Evolutionary conservation across 2,888 invertebrate species (phyloP).

Genomic region (Drosophila mulleri): DNA sequence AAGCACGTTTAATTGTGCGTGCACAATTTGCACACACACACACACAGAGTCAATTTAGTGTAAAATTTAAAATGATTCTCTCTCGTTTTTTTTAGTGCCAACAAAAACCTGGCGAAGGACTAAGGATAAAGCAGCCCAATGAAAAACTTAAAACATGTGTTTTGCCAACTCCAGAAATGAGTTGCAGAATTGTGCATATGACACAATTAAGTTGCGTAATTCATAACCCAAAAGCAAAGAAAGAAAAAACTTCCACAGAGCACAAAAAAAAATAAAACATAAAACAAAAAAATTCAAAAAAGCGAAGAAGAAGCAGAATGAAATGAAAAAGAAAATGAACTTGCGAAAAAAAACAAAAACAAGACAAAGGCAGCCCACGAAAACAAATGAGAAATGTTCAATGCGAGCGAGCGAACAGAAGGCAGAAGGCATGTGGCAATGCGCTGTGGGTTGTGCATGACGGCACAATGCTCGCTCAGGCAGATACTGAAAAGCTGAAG

Average conservation of each 20-base stretch:
- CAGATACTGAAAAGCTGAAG: neutral
- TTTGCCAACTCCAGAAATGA: constrained; percentile 52
- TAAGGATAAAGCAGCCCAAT: constrained; percentile 29
- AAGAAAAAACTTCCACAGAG: constrained; percentile 2
- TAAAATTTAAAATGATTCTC: constrained; percentile 65
- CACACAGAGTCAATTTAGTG: constrained; percentile 73
- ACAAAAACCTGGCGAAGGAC: constrained; percentile 42
- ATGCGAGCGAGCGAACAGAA: neutral
- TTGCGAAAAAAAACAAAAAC: constrained; percentile 28
- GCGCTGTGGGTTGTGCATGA: neutral
- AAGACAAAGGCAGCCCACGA: constrained; percentile 45
- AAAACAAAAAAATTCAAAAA: neutral
- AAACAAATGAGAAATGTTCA: constrained; percentile 47
- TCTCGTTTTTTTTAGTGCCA: neutral
- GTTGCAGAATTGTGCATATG: constrained; percentile 63
- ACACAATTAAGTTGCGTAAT: constrained; percentile 60
- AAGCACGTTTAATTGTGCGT: constrained; percentile 75
- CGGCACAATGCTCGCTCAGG: neutral
- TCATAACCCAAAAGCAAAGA: constrained; percentile 20
- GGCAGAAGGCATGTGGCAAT: neutral
- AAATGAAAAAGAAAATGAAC: constrained; percentile 38
- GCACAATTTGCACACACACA: constrained; percentile 58
- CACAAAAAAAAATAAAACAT: neutral
- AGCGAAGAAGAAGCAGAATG: neutral
- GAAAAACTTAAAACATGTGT: constrained; percentile 59